Percentiles rank a stretch among this genome's conserved stretches.
These are phyloP conservation scores for Eilema griseolum DNA, from an alignment of 2,888 invertebrate species.

Conservation along the genomic window DNA sequence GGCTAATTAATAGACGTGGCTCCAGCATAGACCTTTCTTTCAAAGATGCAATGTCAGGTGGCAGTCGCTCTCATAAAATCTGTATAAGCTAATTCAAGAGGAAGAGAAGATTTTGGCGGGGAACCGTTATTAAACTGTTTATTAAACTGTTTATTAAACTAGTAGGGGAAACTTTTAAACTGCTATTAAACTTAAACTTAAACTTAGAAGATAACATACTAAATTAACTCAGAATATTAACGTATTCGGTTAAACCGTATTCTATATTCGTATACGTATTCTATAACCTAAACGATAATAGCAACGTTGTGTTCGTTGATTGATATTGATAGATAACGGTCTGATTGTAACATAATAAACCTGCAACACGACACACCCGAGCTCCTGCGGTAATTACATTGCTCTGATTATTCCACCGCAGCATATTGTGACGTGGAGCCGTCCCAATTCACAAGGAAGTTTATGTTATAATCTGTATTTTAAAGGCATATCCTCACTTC, in stretches of 20 bases:
- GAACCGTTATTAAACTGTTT: too few relatives aligned
- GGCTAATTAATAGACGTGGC: too few relatives aligned
- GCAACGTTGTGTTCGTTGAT: not conserved
- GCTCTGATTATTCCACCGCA: constrained; percentile 37
- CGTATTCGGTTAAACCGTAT: not conserved
- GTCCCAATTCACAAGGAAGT: constrained; percentile 27
- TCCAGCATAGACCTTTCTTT: too few relatives aligned
- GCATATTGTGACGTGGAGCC: constrained; percentile 29
- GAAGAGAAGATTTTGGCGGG: too few relatives aligned
- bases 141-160: too few relatives aligned
- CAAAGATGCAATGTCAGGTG: too few relatives aligned
- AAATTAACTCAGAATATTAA: not conserved
- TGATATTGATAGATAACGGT: constrained; percentile 28
- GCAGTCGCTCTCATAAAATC: too few relatives aligned
- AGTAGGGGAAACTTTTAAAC: too few relatives aligned
- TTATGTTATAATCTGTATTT: constrained; percentile 38
- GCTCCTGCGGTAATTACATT: constrained; percentile 39
- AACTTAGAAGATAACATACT: not conserved
- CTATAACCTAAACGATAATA: not conserved
- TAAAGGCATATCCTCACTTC: constrained; percentile 5
- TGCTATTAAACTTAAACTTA: too few relatives aligned
- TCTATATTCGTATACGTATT: too few relatives aligned
- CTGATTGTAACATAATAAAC: constrained; percentile 30
- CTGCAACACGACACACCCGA: constrained; percentile 21
- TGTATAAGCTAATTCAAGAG: too few relatives aligned